A percentile compares a stretch with the other conserved stretches of the same genome.
These are phyloP conservation scores for Amazona finschi DNA, from an alignment of 2,797 vertebrate genomes.

Conservation along the genomic window DNA sequence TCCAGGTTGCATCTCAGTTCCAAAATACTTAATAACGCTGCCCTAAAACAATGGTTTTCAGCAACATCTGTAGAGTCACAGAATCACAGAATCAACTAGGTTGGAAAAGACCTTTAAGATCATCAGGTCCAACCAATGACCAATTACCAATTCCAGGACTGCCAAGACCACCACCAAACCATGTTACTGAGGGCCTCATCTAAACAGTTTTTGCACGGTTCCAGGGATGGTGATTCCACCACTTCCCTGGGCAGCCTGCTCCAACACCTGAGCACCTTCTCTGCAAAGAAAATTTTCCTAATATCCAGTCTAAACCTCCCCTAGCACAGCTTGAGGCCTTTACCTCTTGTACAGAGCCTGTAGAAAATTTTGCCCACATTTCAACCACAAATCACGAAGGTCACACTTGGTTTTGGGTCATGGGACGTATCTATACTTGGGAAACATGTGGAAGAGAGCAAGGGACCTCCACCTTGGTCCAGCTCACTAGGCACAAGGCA, in stretches of 20 bases:
- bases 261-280: neutral
- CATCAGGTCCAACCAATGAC: neutral
- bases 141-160: neutral
- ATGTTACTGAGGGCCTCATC: neutral
- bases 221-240: neutral
- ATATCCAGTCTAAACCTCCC: neutral
- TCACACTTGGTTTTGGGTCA: neutral
- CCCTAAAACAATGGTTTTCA: neutral
- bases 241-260: neutral
- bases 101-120: neutral
- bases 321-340: neutral
- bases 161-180: neutral
- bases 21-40: neutral
- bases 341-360: neutral
- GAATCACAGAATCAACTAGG: neutral
- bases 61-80: neutral
- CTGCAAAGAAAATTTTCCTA: neutral
- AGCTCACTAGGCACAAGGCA: fast-evolving
- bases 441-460: neutral
- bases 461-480: neutral
- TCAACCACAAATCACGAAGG: neutral
- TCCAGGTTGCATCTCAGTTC: neutral
- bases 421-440: neutral
- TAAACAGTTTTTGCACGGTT: neutral
- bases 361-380: neutral